Conservation (phyloP, 2,113 vertebrate genomes). For the Mugil cephalus region DNA sequence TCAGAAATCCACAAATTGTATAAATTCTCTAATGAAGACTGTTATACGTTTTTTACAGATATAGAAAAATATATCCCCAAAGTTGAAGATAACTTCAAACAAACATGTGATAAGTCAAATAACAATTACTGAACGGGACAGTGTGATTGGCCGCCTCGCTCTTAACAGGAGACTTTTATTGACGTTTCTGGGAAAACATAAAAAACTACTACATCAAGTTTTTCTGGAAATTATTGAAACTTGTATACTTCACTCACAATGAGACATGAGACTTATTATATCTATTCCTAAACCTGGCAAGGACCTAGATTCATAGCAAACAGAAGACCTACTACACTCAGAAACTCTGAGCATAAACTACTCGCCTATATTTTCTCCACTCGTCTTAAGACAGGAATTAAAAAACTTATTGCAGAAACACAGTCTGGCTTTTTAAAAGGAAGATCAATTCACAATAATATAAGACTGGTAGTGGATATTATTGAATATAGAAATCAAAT, state of each 20-base stretch:
- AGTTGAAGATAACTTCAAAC: not conserved
- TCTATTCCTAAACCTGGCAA: not conserved
- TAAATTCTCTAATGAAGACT: not conserved
- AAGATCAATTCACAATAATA: not conserved
- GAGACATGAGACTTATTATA: not conserved
- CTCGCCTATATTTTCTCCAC: not conserved
- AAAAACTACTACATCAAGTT: too few relatives aligned
- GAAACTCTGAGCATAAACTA: not conserved
- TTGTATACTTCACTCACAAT: too few relatives aligned
- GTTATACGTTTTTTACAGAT: not conserved
- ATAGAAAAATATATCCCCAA: not conserved
- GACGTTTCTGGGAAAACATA: not conserved
- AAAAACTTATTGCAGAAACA: not conserved
- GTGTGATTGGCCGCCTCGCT: too few relatives aligned
- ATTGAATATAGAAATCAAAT: too few relatives aligned
- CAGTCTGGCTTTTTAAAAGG: slow-evolving; percentile 3
- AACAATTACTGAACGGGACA: not conserved
- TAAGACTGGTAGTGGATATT: too few relatives aligned
- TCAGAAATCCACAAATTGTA: not conserved
- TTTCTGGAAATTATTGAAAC: too few relatives aligned
- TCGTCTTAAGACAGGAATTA: not conserved
- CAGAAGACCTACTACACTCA: not conserved
- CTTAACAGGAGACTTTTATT: not conserved
- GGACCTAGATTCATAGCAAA: not conserved
- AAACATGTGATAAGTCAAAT: not conserved